Percentiles rank a stretch among this genome's conserved stretches.
Conservation (phyloP, 2,888 invertebrate genomes). For the Phlogophora meticulosa region DNA sequence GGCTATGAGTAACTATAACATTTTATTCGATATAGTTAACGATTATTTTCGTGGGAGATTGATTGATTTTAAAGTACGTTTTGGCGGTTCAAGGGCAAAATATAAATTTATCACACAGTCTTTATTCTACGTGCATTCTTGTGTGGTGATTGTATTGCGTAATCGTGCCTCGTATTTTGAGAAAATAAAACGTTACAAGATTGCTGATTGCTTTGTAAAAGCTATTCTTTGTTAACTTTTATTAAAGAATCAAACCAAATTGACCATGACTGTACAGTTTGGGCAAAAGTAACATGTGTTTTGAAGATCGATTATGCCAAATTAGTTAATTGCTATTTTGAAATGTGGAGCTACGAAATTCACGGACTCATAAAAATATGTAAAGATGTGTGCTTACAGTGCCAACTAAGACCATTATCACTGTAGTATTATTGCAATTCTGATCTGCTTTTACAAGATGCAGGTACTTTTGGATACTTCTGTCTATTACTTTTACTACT, state of each 20-base stretch:
- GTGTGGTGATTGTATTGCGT: slow-evolving; percentile 23
- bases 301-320: not conserved
- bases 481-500: no score
- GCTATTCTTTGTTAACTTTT: not conserved
- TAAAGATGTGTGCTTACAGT: no score
- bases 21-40: slow-evolving; percentile 44
- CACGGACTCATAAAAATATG: no score
- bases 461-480: no score
- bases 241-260: not conserved
- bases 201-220: slow-evolving; percentile 9
- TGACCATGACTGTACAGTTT: not conserved
- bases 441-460: no score
- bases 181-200: slow-evolving; percentile 5
- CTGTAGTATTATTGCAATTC: no score
- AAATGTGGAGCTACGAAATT: not conserved
- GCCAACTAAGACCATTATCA: no score
- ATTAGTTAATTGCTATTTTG: not conserved
- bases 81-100: slow-evolving; percentile 38
- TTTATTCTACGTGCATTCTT: slow-evolving; percentile 20
- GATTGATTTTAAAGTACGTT: slow-evolving; percentile 40
- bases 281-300: not conserved
- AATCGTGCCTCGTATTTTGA: slow-evolving; percentile 21
- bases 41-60: slow-evolving; percentile 42
- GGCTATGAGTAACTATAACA: slow-evolving; percentile 64
- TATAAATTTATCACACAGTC: slow-evolving; percentile 7